These are phyloP conservation scores for Seriola rivoliana DNA, from an alignment of 2,113 vertebrate species.

Conservation along the genomic window DNA sequence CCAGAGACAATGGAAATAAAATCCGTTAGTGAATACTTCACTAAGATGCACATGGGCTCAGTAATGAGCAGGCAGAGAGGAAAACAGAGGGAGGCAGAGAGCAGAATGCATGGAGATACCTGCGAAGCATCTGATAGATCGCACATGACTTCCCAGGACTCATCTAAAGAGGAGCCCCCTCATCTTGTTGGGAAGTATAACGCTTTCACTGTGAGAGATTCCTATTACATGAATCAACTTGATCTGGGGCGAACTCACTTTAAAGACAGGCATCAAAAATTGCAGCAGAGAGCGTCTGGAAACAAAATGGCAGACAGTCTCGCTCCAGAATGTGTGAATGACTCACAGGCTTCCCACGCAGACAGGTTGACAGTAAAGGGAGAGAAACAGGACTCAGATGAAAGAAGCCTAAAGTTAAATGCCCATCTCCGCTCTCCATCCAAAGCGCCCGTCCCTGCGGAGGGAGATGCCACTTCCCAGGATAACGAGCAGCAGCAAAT, in stretches of 20 bases:
- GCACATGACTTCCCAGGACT: constrained; percentile 83
- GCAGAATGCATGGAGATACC: constrained; percentile 81
- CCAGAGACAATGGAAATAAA: constrained; percentile 99
- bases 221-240: constrained; percentile 90
- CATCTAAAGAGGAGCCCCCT: constrained; percentile 84
- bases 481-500: constrained; percentile 84
- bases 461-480: constrained; percentile 79
- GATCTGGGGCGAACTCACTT: constrained; percentile 94
- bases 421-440: constrained; percentile 84
- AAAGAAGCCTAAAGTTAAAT: constrained; percentile 81
- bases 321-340: constrained; percentile 82
- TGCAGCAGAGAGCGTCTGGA: constrained; percentile 84
- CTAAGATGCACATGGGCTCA: constrained; percentile 93
- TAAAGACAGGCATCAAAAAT: constrained; percentile 91
- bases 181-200: constrained; percentile 88
- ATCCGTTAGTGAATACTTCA: constrained; percentile 96
- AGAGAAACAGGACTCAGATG: constrained; percentile 82
- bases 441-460: constrained; percentile 85
- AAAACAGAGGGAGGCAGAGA: constrained; percentile 86
- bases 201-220: constrained; percentile 89
- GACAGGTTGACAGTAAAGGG: constrained; percentile 87
- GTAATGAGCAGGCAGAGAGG: constrained; percentile 90
- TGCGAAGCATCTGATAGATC: constrained; percentile 85
- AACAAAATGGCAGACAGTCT: constrained; percentile 88
- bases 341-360: constrained; percentile 86